phyloP scores from a whole-genome alignment of 2,113 vertebrate genomes.

The Theropithecus gelada region DNA sequence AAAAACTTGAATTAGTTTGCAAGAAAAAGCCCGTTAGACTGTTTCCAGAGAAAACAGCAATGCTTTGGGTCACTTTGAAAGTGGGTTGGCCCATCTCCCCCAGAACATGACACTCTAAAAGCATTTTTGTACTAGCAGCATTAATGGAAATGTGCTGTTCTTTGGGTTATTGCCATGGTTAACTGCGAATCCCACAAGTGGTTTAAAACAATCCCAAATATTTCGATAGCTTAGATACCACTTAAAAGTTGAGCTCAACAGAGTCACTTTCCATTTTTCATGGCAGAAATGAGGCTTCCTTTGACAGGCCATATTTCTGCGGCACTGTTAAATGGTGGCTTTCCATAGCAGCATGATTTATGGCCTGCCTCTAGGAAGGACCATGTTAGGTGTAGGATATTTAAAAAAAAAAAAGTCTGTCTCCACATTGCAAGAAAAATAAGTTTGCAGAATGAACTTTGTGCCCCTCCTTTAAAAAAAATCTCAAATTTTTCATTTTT shows the following conservation, averaged over 20 bases:
- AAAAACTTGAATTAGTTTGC: background rate
- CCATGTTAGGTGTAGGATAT: background rate
- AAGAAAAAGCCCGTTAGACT: background rate
- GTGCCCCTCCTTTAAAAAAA: background rate
- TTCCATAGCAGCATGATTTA: conserved; percentile 42
- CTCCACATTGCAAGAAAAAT: background rate
- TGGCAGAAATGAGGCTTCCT: background rate
- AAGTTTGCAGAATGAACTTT: background rate
- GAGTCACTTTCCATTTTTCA: background rate
- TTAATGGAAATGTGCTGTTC: accelerated
- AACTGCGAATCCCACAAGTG: no score
- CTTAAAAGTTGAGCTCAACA: background rate
- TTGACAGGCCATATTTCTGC: background rate
- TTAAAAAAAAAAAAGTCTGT: conserved; percentile 39
- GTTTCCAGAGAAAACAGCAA: accelerated
- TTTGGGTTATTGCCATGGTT: accelerated
- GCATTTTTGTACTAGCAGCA: accelerated
- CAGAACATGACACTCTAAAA: accelerated
- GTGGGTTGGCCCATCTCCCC: accelerated
- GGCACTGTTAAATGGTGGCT: background rate
- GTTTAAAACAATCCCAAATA: background rate
- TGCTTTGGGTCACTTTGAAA: background rate
- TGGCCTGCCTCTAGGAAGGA: conserved; percentile 38
- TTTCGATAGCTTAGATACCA: background rate
- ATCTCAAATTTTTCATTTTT: background rate